phyloP scores from a whole-genome alignment of 2,888 invertebrate species.

The Cybosia mesomella region DNA sequence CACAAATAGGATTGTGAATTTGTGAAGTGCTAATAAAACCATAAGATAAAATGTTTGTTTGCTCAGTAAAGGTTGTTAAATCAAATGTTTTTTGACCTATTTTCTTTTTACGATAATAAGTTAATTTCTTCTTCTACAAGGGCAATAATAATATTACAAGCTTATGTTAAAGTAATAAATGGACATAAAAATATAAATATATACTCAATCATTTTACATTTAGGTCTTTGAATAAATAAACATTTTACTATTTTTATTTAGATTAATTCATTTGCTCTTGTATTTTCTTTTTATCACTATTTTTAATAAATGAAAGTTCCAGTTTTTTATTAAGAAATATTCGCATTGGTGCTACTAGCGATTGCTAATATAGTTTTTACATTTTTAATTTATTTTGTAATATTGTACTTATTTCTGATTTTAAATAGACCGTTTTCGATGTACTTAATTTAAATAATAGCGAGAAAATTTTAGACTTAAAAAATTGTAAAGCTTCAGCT shows the following conservation, averaged over 20 bases:
- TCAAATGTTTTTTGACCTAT: slow-evolving; percentile 48
- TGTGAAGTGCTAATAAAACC: slow-evolving; percentile 50
- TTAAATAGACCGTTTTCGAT: slow-evolving; percentile 55
- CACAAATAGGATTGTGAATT: slow-evolving; percentile 19
- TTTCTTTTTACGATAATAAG: slow-evolving; percentile 41
- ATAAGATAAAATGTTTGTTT: slow-evolving; percentile 70
- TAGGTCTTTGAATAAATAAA: slow-evolving; percentile 3
- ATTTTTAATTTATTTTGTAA: slow-evolving; percentile 50
- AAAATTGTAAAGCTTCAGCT: slow-evolving; percentile 72
- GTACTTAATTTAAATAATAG: slow-evolving; percentile 76
- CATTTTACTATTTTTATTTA: not conserved
- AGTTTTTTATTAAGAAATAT: slow-evolving; percentile 59
- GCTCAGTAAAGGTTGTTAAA: slow-evolving; percentile 82
- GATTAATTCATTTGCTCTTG: slow-evolving; percentile 7
- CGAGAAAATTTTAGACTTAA: slow-evolving; percentile 61
- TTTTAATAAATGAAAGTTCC: slow-evolving; percentile 45
- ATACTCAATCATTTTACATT: slow-evolving; percentile 2
- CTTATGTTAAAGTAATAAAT: slow-evolving; percentile 8
- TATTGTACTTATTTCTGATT: slow-evolving; percentile 54
- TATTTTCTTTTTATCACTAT: slow-evolving; percentile 17
- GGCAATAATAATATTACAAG: slow-evolving; percentile 35
- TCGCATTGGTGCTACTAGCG: slow-evolving; percentile 82
- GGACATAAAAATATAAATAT: not conserved
- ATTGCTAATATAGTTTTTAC: slow-evolving; percentile 64
- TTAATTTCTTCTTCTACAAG: slow-evolving; percentile 37